Evolutionary conservation across 92 coral and sea anemone species (phyloP), one percentile per base, ranked within the genome.

Genomic region (Hydrozoanthus gracilis): DNA sequence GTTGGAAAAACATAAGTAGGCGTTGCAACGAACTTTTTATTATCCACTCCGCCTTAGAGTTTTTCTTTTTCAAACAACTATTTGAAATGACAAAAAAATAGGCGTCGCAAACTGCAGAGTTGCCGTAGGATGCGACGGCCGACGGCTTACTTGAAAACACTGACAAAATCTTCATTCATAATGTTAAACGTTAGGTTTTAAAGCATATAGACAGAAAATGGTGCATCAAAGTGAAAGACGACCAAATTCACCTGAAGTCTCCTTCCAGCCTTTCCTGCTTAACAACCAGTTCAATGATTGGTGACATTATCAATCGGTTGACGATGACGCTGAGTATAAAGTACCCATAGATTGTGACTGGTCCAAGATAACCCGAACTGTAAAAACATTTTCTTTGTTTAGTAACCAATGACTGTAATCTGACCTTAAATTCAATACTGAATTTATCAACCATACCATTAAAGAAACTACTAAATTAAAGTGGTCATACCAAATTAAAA

Each of bases 301-400:
- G 99, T 3, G 99, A 88, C 98, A 96, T 96, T 16, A 96, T 92
- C 65, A 96, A 51, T 82, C 90, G 95, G 82, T 96, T 96, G 82
- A 96, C 83, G 64, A 96, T 85, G 61, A 95, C 93, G 3, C 97
- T 96, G 52, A 92, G 90, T 74, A 96, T 13, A 80, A 96, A 96
- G 82, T 95, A 96, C 68, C 92, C 97, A 86, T 93, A 96, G 47
- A 96, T 96, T 75, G 92, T 89, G 67, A 95, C 86, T 7, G 97
- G 98, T 15, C 99, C 99, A 88, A 96, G 87, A 72, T 95, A 96
- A 2, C 98, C 97, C 10, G 95, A 86, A 87, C 99, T 96, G 86
- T 45, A 72, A 86, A 78, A n/a, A 6, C 39, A 27, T 27, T 27
- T 27, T 27, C 3, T 5, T 14, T 61, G 18, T 7, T 44, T 44